Evolutionary conservation across 2,888 invertebrate genomes (phyloP).

Genomic region (Podabrus alpinus): DNA sequence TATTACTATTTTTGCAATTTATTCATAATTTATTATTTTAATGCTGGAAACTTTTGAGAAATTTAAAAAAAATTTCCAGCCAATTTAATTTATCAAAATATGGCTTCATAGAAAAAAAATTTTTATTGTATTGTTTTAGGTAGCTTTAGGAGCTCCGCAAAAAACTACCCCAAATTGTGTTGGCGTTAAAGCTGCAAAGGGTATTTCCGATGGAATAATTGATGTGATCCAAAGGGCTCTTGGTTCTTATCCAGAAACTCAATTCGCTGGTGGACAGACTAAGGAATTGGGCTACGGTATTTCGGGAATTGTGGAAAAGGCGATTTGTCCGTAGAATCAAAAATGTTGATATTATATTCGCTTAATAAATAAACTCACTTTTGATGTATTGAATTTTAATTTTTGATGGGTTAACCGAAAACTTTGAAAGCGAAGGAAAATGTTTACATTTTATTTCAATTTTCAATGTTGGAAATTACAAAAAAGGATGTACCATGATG

Average conservation of each 20-base stretch:
- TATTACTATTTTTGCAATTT: background rate
- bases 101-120: no score
- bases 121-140: background rate
- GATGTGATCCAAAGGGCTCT: background rate
- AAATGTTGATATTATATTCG: background rate
- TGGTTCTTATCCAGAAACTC: background rate
- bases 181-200: conserved; percentile 62
- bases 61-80: no score
- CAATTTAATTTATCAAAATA: no score
- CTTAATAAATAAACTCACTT: background rate
- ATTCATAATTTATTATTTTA: background rate
- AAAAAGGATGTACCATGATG: no score
- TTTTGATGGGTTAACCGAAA: background rate
- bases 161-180: conserved; percentile 49
- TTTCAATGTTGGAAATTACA: no score
- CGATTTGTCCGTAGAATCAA: background rate
- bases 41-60: no score
- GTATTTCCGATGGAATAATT: background rate
- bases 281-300: background rate
- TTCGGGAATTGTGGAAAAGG: background rate
- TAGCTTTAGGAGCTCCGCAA: background rate
- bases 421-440: no score
- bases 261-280: background rate
- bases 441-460: no score
- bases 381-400: background rate